A percentile compares a stretch with the other conserved stretches of the same genome.
Conservation (phyloP, 2,888 invertebrate genomes). For the Xestia xanthographa region DNA sequence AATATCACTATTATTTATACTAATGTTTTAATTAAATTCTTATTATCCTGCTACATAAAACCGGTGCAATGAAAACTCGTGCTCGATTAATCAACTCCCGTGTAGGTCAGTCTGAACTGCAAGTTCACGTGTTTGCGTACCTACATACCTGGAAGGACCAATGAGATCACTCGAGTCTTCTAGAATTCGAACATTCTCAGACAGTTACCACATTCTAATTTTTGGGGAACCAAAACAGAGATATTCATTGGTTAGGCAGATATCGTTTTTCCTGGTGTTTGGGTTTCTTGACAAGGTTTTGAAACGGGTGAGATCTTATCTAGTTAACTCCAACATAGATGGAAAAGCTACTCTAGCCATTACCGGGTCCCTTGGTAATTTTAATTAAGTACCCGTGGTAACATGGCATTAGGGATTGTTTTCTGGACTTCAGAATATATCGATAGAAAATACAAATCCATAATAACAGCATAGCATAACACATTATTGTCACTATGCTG, state of each 20-base stretch:
- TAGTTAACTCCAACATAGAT: too few species aligned
- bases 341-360: too few species aligned
- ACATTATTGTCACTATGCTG: too few species aligned
- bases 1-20: slow-evolving; percentile 19
- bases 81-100: neutral
- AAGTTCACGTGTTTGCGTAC: neutral
- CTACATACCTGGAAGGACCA: neutral
- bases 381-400: too few species aligned
- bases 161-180: neutral
- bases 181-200: neutral
- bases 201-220: neutral
- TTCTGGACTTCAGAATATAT: too few species aligned
- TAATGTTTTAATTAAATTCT: neutral
- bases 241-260: too few species aligned
- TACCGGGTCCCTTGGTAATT: too few species aligned
- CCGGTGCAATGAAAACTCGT: neutral
- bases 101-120: neutral
- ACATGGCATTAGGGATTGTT: too few species aligned
- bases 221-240: neutral
- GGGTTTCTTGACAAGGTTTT: neutral
- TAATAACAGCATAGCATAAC: too few species aligned
- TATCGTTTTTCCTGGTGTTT: neutral
- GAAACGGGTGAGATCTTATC: neutral
- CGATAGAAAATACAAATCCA: too few species aligned
- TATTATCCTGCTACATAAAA: neutral